Percentiles rank a stretch among this genome's conserved stretches.
phyloP scores from a whole-genome alignment of 1,140 invertebrate species.

The Trachelipus rathkii region DNA sequence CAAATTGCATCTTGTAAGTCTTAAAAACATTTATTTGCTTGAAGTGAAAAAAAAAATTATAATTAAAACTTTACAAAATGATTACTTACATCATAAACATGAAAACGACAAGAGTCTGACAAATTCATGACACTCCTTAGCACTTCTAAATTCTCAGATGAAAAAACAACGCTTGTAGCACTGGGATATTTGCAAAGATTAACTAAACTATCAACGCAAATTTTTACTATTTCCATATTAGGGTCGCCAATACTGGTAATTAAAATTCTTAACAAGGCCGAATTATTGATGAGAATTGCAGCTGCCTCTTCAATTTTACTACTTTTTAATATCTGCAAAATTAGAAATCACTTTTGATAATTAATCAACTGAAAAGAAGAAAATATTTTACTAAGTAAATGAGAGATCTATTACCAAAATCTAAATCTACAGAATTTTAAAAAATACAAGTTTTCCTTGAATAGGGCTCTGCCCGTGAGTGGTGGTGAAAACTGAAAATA shows the following conservation, averaged over 20 bases:
- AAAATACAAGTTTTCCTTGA: too few relatives aligned
- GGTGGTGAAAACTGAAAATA: too few relatives aligned
- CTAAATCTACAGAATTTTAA: too few relatives aligned
- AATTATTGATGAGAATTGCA: not conserved
- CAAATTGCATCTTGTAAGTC: too few relatives aligned
- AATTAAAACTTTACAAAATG: too few relatives aligned
- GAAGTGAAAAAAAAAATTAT: too few relatives aligned
- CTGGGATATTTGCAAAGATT: not conserved
- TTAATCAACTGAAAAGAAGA: too few relatives aligned
- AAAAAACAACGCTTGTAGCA: not conserved
- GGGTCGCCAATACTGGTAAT: not conserved
- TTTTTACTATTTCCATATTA: not conserved
- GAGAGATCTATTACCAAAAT: too few relatives aligned
- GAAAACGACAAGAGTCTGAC: not conserved
- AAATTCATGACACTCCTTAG: not conserved
- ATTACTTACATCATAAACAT: constrained; percentile 3
- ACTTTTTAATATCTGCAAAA: not conserved
- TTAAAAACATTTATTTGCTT: too few relatives aligned
- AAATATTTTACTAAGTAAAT: too few relatives aligned
- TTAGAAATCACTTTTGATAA: not conserved
- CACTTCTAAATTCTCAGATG: not conserved
- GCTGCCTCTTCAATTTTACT: not conserved
- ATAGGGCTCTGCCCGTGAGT: too few relatives aligned
- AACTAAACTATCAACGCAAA: not conserved
- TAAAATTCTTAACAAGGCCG: not conserved